Conservation (phyloP, 2,888 invertebrate genomes). For the Parnassius glacialis region DNA sequence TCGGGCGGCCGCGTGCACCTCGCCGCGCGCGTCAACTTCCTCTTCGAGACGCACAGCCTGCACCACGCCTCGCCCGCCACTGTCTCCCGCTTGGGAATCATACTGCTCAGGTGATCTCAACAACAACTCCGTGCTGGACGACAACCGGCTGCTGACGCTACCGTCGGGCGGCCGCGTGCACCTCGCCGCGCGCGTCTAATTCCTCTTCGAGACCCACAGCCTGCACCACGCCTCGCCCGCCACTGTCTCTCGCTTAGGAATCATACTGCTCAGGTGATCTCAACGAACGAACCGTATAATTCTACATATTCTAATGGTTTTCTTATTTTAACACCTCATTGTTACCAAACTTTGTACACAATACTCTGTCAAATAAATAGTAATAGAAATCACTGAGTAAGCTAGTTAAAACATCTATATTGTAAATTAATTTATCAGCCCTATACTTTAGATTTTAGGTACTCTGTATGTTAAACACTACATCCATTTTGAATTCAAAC, state of each 20-base stretch:
- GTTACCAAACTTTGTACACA: too few relatives aligned
- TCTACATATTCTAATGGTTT: too few relatives aligned
- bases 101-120: constrained; percentile 86
- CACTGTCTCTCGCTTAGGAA: constrained; percentile 98
- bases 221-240: constrained; percentile 97
- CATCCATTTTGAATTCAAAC: too few relatives aligned
- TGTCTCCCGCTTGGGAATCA: constrained; percentile 97
- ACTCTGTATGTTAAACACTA: too few relatives aligned
- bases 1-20: constrained; percentile 99
- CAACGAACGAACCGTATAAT: too few relatives aligned
- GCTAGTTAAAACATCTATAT: too few relatives aligned
- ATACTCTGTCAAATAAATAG: too few relatives aligned
- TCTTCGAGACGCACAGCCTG: constrained; percentile 97
- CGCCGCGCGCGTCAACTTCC: constrained; percentile 94
- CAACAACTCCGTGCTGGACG: constrained; percentile 96
- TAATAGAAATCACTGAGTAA: too few relatives aligned
- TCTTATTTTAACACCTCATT: too few relatives aligned
- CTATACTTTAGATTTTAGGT: too few relatives aligned
- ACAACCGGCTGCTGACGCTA: constrained; percentile 95
- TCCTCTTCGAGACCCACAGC: constrained; percentile 97
- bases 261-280: constrained; percentile 90
- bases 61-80: constrained; percentile 98
- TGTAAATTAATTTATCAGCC: too few relatives aligned
- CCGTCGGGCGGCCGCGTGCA: constrained; percentile 98
- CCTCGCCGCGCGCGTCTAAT: constrained; percentile 95